Base-by-base conservation (phyloP, 2,113 vertebrate species). In the Pelecanoides urinatrix region DNA sequence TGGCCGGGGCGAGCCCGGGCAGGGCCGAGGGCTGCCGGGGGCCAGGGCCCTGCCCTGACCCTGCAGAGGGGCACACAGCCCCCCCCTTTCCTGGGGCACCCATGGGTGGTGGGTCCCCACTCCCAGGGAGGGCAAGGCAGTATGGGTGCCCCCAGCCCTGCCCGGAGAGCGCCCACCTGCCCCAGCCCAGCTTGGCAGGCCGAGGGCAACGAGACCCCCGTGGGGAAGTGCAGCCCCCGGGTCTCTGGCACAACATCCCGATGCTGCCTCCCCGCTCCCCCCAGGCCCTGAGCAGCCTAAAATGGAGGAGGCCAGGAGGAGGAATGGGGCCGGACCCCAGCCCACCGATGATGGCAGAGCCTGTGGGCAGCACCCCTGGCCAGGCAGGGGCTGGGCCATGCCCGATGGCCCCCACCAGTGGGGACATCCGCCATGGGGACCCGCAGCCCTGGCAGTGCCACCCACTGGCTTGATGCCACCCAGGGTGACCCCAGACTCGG, bases 161-260 rank as follows among this genome's bases (percentile, higher is more conserved):
- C 27, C 38, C 1, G 1, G 52, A 3, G 0, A 0, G 10, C 30
- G 76, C n/a, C 55, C 2, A 0, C 12, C 11, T 74, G 40, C 29
- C 27, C 27, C 38, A 50, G 55, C 1, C 40, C 44, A 11, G 47
- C 7, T 19, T 19, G 13, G 34, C 1, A 0, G 27, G 23, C 29
- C 4, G 15, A 62, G 62, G 56, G 45, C 67, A 42, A 40, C 8
- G 8, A 72, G 47, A 61, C 27, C 36, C 70, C 15, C 4, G 0
- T 1, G 12, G 7, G 27, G 9, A 15, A 66, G 55, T 3, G 3
- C 8, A 42, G 56, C 74, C 44, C 34, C 38, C 40, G 40, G 9
- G 8, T 40, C 40, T 40, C 40, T 3, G 4, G 34, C 38, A 22
- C 52, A 40, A 22, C 47, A 14, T 44, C 38, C 27, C 9, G 14